Evolutionary conservation across 2,888 invertebrate genomes (phyloP).

Genomic region (Cephus spinipes): DNA sequence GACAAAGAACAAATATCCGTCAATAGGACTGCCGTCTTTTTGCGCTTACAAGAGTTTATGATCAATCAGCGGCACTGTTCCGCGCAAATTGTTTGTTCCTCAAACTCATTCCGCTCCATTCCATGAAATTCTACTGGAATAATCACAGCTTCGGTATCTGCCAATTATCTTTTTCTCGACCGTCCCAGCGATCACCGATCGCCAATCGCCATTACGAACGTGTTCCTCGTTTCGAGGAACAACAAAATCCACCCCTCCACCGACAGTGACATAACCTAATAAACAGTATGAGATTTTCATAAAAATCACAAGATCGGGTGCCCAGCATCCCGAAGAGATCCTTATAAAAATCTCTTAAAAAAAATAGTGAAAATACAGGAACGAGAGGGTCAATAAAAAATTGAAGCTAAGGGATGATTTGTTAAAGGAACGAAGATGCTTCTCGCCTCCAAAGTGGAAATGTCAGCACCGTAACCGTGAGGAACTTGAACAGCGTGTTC

Average conservation of each 20-base stretch:
- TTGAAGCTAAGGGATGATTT: background rate
- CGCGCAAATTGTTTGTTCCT: constrained; percentile 64
- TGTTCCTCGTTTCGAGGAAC: constrained; percentile 36
- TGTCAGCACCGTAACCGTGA: background rate
- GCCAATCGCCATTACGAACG: constrained; percentile 14
- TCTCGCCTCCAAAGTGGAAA: background rate
- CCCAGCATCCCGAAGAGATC: constrained; percentile 38
- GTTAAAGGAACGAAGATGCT: background rate
- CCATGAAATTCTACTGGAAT: constrained; percentile 64
- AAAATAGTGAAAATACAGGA: background rate
- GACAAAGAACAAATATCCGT: background rate
- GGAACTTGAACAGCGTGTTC: constrained; percentile 51
- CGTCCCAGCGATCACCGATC: background rate
- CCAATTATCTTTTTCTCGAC: constrained; percentile 56
- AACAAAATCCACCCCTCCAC: background rate
- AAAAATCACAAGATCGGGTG: background rate
- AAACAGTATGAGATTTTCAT: background rate
- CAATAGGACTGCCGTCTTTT: background rate
- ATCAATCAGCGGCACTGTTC: constrained; percentile 52
- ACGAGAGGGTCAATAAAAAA: background rate
- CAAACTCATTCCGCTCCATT: constrained; percentile 64
- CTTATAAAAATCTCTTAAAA: constrained; percentile 12
- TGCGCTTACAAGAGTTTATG: constrained; percentile 49
- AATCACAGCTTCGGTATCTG: constrained; percentile 62
- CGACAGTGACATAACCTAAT: too few relatives aligned